Evolutionary conservation across 2,797 vertebrate genomes (phyloP).

Genomic region (Emydoidea blandingii): DNA sequence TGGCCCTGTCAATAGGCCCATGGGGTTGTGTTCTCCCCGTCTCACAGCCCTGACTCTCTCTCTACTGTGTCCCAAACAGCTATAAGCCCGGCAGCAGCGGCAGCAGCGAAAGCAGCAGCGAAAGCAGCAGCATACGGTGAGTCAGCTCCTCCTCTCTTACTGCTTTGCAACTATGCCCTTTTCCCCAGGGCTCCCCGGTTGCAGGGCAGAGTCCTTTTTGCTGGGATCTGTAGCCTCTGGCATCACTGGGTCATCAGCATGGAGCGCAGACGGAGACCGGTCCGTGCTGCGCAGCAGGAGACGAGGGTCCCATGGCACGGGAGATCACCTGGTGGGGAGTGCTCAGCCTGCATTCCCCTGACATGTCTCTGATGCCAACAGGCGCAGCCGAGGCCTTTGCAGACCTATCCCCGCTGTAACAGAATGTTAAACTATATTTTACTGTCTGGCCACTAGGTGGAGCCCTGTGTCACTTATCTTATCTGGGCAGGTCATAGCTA

Average conservation of each 20-base stretch:
- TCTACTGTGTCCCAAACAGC: slow-evolving; percentile 28
- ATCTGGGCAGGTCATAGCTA: not conserved
- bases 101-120: slow-evolving; percentile 65
- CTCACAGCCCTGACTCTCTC: fast-evolving
- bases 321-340: too few species aligned
- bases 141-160: not conserved
- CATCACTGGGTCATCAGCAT: not conserved
- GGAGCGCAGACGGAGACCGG: not conserved
- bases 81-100: slow-evolving; percentile 35
- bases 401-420: not conserved
- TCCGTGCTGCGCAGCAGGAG: not conserved
- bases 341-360: too few species aligned
- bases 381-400: not conserved
- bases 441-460: not conserved
- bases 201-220: not conserved
- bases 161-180: too few species aligned
- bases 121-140: slow-evolving; percentile 79
- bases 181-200: not conserved
- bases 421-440: not conserved
- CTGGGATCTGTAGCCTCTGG: not conserved
- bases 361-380: not conserved
- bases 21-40: not conserved
- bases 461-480: not conserved
- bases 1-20: too few species aligned
- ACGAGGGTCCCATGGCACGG: not conserved